These are phyloP conservation scores for Drosophila malerkotliana DNA, from an alignment of 1,140 invertebrate species.

Conservation along the genomic window DNA sequence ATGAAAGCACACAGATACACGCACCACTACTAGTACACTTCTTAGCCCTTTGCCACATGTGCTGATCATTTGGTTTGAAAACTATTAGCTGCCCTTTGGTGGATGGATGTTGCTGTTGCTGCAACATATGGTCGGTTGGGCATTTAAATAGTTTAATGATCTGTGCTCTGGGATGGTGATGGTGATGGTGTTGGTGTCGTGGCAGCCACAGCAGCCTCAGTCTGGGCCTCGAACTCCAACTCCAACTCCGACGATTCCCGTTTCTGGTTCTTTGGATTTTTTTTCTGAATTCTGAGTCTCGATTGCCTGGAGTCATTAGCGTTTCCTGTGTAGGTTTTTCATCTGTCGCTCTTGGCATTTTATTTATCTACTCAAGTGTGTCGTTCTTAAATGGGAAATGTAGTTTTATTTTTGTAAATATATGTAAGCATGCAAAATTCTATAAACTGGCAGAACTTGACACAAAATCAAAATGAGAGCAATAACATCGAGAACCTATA, in stretches of 20 bases:
- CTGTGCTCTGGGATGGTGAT: conserved; percentile 51
- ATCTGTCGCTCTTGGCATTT: conserved; percentile 52
- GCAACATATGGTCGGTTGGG: conserved; percentile 70
- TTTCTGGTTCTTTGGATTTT: conserved; percentile 17
- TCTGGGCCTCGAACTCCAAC: conserved; percentile 24
- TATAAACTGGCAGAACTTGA: conserved; percentile 33
- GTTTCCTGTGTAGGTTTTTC: conserved; percentile 77
- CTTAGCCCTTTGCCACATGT: conserved; percentile 67
- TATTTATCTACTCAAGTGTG: conserved; percentile 11
- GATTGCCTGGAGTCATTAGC: conserved; percentile 73
- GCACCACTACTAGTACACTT: not conserved
- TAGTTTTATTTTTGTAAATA: not conserved
- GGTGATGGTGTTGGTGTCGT: conserved; percentile 16
- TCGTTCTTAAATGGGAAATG: not conserved
- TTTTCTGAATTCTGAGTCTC: conserved; percentile 6
- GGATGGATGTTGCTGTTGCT: conserved; percentile 24
- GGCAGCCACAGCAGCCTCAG: conserved; percentile 21
- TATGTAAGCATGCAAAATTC: not conserved
- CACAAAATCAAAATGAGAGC: conserved; percentile 28
- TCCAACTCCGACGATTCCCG: conserved; percentile 43
- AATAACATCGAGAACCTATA: conserved; percentile 21
- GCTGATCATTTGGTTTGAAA: conserved; percentile 78
- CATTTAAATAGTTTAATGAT: conserved; percentile 82
- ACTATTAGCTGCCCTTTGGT: conserved; percentile 67
- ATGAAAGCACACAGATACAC: conserved; percentile 1